Evolutionary conservation across 2,888 invertebrate species (phyloP), one percentile per base, ranked within the genome.

Genomic region (Punctoribates punctum): DNA sequence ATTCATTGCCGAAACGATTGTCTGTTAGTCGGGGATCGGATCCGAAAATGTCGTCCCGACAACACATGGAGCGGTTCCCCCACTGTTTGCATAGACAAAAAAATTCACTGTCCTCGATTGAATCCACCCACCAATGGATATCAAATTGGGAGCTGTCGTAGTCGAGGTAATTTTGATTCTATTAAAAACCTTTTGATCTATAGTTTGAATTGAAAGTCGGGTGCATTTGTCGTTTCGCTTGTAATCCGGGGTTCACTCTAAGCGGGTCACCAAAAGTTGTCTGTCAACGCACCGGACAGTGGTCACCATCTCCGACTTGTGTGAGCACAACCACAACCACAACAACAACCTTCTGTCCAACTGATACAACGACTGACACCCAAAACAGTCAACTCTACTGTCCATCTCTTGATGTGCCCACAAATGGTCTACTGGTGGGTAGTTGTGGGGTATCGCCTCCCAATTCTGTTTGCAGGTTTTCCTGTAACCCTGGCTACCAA

Each of bases 401-500:
- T 42, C 46, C 70, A 15, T 11, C 38, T 11, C 70, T 70, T 3
- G 1, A 38, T 6, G 70, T 70, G 6, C 70, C 70, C 13, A 42
- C 70, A 1, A 70, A 70, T 46, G 70, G 70, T 3, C 1, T 8
- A 1, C 5, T 23, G 11, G 46, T 42, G 23, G 70, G 70, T 1
- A 70, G 70, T 34, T 70, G 70, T 46, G 9, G 13, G 20, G 23
- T 46, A 0, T 15, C 42, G 6, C n/a, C 20, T 38, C 70, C 70
- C 2, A 5, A 23, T 13, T 17, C 70, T 9, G 13, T 23, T 23
- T 70, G 70, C 23, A 23, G 9, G 6, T 70, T 70, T 70, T 20
- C 11, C 20, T 70, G 70, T 23, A 70, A 70, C 46, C 1, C 70
- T 42, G 70, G 70, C 6, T 70, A 42, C 29, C 70, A 70, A 46